Conservation (phyloP, 2,888 invertebrate species). For the Eilema sororculum region DNA sequence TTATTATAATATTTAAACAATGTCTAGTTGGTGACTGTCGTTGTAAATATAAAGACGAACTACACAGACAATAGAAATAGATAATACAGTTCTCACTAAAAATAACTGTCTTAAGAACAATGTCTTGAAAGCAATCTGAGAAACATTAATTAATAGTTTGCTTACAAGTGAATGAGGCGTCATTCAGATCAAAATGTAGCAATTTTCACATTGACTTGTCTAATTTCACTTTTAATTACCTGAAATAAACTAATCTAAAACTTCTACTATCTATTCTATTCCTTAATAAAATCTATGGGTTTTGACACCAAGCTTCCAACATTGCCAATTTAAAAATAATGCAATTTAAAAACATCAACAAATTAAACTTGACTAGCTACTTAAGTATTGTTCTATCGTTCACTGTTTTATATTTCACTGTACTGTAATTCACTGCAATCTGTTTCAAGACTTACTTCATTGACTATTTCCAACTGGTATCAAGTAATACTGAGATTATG, state of each 20-base stretch:
- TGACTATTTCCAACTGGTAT: conserved; percentile 51
- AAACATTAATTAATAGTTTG: conserved; percentile 40
- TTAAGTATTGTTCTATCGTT: conserved; percentile 45
- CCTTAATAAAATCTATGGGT: conserved; percentile 51
- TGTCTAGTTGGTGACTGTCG: conserved; percentile 74
- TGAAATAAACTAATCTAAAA: conserved; percentile 53
- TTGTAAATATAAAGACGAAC: conserved; percentile 32
- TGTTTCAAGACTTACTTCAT: conserved; percentile 49
- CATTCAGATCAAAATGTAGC: conserved; percentile 22
- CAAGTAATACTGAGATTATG: conserved; percentile 57
- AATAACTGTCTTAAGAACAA: conserved; percentile 62
- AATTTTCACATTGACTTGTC: conserved; percentile 44
- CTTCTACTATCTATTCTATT: conserved; percentile 54
- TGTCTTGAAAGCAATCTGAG: conserved; percentile 64
- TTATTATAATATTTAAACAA: conserved; percentile 64
- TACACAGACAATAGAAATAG: conserved; percentile 43
- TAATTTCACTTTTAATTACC: conserved; percentile 48
- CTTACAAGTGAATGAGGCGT: conserved; percentile 34
- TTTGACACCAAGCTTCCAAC: conserved; percentile 51
- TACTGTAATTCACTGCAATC: conserved; percentile 39
- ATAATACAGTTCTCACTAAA: conserved; percentile 56
- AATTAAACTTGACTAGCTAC: conserved; percentile 64
- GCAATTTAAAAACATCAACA: conserved; percentile 46
- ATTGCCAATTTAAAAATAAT: conserved; percentile 41
- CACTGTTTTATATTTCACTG: background rate